Evolutionary conservation across 2,888 invertebrate species (phyloP), one percentile per base, ranked within the genome.

Genomic region (Ceratothoa steindachneri): DNA sequence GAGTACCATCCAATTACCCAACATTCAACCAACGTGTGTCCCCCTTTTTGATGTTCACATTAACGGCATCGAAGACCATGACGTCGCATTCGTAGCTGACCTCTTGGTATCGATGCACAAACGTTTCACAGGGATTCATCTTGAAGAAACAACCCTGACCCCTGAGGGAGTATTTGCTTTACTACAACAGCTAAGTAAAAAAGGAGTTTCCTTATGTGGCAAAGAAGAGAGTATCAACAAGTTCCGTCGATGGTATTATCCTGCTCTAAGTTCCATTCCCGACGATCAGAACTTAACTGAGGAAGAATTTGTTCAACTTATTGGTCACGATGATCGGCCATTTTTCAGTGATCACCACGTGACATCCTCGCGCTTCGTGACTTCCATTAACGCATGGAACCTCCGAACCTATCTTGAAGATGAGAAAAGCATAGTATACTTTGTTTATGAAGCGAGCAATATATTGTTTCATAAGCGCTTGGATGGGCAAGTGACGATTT

Each of bases 171-270:
- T 79, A 12, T 79, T 71, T 31, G 72, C 74, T 1, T 30, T 79
- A 7, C 65, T 79, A 3, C 76, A 79, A 67, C 73, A 76, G 22
- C 66, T 79, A 31, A 69, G 72, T 12, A 74, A 72, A 31, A 71
- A 55, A 30, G 72, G 70, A 3, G 53, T 79, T 28, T 30, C 30
- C n/a, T 51, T 79, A n/a, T 51, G 73, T 15, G 74, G 72, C 15
- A 31, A 55, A 4, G 30, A 73, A 27, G 69, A 73, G 19, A 53
- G 67, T 5, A 64, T 73, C 24, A 72, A 76, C 7, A 71, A 70
- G 27, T 79, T 75, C 66, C 65, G 79, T 7, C 31, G 72, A 19
- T 79, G 79, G 79, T 79, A 76, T 30, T 79, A 76, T 24, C 79
- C 79, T n/a, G 69, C 71, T 19, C 67, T 79, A 5, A 69, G 69